Percentiles rank a stretch among this genome's conserved stretches.
These are phyloP conservation scores for Pectinophora gossypiella DNA, from an alignment of 1,140 invertebrate species.

Conservation along the genomic window DNA sequence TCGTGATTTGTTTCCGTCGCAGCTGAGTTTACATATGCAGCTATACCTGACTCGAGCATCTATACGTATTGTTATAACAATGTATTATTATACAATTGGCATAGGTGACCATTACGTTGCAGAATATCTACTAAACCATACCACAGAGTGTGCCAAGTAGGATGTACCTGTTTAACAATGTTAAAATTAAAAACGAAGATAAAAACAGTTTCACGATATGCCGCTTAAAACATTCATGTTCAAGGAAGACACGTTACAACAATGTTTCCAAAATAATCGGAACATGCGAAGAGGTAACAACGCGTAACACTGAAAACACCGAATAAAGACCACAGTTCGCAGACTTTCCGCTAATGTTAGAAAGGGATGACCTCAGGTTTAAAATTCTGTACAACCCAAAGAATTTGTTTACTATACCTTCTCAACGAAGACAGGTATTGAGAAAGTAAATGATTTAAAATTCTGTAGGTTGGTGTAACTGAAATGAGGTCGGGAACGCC, in stretches of 20 bases:
- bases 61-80: background rate
- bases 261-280: slow-evolving; percentile 37
- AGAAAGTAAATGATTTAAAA: background rate
- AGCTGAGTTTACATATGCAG: slow-evolving; percentile 7
- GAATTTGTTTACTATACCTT: background rate
- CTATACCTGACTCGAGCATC: slow-evolving; percentile 12
- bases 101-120: slow-evolving; percentile 23
- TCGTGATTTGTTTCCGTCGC: background rate
- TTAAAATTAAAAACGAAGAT: slow-evolving; percentile 20
- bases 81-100: background rate
- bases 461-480: slow-evolving; percentile 10
- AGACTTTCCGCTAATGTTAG: slow-evolving; percentile 36
- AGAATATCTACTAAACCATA: slow-evolving; percentile 32
- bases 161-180: slow-evolving; percentile 54
- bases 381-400: slow-evolving; percentile 3
- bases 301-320: slow-evolving; percentile 64
- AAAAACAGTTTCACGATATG: slow-evolving; percentile 37
- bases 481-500: slow-evolving; percentile 43
- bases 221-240: slow-evolving; percentile 27
- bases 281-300: slow-evolving; percentile 67
- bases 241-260: slow-evolving; percentile 47
- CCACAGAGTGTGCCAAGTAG: slow-evolving; percentile 71
- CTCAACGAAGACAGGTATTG: background rate
- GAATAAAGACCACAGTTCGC: slow-evolving; percentile 32
- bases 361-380: slow-evolving; percentile 31